Conservation (phyloP, 1,140 invertebrate genomes). For the Nilaparvata lugens region DNA sequence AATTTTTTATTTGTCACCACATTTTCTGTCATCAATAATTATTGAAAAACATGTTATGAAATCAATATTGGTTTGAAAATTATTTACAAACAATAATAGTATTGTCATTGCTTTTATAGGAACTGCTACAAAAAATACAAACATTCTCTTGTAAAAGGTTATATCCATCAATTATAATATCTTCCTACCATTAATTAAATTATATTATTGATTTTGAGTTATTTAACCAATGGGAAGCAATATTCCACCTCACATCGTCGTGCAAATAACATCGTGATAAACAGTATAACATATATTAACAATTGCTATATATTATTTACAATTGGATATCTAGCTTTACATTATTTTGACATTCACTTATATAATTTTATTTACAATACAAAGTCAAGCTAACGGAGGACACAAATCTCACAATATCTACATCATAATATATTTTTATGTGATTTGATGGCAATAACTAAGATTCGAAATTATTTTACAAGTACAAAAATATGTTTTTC, state of each 20-base stretch:
- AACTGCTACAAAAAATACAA: slow-evolving; percentile 13
- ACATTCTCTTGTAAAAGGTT: no score
- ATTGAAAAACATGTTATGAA: no score
- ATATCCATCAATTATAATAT: not conserved
- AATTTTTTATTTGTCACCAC: no score
- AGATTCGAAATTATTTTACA: no score
- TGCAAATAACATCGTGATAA: slow-evolving; percentile 15
- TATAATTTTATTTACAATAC: slow-evolving; percentile 8
- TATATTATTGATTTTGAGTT: no score
- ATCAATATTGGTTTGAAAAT: no score
- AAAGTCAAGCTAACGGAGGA: not conserved
- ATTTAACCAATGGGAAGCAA: no score
- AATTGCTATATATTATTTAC: not conserved
- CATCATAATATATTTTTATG: not conserved
- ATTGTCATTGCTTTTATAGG: slow-evolving; percentile 15
- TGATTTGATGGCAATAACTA: not conserved
- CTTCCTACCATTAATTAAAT: no score
- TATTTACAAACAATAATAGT: not conserved
- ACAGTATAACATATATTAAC: not conserved
- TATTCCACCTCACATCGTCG: not conserved
- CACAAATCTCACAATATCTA: not conserved
- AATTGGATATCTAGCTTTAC: not conserved
- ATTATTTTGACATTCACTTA: slow-evolving; percentile 2
- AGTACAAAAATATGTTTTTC: no score
- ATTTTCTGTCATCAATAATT: no score